Evolutionary conservation across 2,797 vertebrate species (phyloP), one percentile per base, ranked within the genome.

Genomic region (Cirrhinus molitorella): DNA sequence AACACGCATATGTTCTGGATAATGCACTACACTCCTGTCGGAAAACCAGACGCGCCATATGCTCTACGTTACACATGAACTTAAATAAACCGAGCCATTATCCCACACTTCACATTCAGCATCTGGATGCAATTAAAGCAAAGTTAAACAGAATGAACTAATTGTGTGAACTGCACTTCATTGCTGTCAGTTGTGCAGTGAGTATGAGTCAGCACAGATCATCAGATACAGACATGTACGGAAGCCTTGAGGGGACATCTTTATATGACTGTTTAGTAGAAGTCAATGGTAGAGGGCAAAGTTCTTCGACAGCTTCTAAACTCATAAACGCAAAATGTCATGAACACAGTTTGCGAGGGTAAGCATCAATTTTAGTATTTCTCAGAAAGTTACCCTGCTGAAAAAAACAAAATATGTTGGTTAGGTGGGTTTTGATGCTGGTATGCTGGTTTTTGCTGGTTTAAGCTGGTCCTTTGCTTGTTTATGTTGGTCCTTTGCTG

Each of bases 41-140:
- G 5, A 21, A 70, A 65, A 83, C 49, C 49, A 43, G 34, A 43
- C 25, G 14, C 7, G 6, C 65, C 88, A 89, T 83, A 63, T 85
- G 85, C 84, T 71, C 57, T 7, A 23, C 63, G 67, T 89, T 88
- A 81, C 43, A 79, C 23, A 43, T 45, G 65, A 84, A 85, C 83
- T 81, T 57, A 70, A 75, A 79, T 86, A 77, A 87, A 87, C 83
- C 53, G 8, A 70, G 81, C 82, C 59, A 71, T 83, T 74, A 83
- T 66, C 74, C 67, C 19, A 49, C 23, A 45, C 19, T 76, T 73
- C 40, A 81, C 40, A 78, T 83, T 85, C 73, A 77, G 53, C 86
- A 88, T 86, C 86, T 88, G 87, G 79, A 23, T 37, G 59, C 67
- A 19, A 81, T 89, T 88, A 82, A 25, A 85, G 65, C 2, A 1